These are phyloP conservation scores for Thunnus maccoyii DNA, from an alignment of 2,113 vertebrate genomes.

Conservation along the genomic window DNA sequence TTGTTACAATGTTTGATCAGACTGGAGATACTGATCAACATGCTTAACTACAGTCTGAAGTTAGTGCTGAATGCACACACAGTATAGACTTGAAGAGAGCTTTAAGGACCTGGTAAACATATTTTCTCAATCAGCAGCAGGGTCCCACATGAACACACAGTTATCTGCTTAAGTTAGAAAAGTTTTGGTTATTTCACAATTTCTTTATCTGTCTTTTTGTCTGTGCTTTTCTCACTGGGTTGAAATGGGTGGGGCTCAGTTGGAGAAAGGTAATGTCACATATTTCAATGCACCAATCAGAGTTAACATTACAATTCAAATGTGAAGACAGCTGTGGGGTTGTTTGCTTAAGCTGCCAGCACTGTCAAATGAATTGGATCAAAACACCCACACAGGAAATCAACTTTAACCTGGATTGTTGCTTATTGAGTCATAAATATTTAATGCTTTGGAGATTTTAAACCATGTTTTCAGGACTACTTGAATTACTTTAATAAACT, in stretches of 20 bases:
- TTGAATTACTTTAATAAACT: too few relatives aligned
- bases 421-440: too few relatives aligned
- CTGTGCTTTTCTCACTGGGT: not conserved
- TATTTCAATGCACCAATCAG: not conserved
- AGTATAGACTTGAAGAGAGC: not conserved
- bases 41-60: not conserved
- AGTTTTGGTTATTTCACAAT: not conserved
- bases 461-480: too few relatives aligned
- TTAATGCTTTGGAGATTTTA: too few relatives aligned
- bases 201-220: not conserved
- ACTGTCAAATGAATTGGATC: not conserved
- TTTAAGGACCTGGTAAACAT: not conserved
- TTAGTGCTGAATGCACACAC: not conserved
- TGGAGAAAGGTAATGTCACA: not conserved
- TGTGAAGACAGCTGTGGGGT: not conserved
- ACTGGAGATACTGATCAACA: not conserved
- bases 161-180: not conserved
- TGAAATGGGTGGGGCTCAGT: not conserved
- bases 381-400: not conserved
- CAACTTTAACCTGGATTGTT: too few relatives aligned
- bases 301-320: not conserved
- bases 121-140: not conserved
- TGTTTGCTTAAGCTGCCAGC: not conserved
- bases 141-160: not conserved
- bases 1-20: conserved; percentile 6